Conservation (phyloP, 2,797 vertebrate species). For the Nasua narica region DNA sequence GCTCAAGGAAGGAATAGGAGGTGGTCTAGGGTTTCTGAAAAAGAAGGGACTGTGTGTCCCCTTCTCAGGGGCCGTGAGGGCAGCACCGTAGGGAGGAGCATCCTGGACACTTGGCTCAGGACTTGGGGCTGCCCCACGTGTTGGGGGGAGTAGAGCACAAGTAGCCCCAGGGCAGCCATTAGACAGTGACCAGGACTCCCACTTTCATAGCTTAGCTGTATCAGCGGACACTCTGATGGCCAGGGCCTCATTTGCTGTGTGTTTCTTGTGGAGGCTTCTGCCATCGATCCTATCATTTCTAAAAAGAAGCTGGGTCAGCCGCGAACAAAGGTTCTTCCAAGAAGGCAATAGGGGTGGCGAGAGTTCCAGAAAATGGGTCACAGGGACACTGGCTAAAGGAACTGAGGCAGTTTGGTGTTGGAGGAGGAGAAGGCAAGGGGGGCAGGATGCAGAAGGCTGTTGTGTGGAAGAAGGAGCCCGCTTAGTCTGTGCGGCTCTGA, state of each 20-base stretch:
- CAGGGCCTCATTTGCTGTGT: background rate
- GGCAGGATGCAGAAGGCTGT: background rate
- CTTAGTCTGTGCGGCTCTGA: background rate
- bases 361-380: background rate
- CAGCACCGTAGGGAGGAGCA: too few relatives aligned
- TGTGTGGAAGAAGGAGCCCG: background rate
- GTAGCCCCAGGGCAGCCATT: background rate
- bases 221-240: background rate
- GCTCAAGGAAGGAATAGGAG: background rate
- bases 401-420: background rate
- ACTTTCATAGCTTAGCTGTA: background rate
- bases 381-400: background rate
- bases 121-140: background rate
- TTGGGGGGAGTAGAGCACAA: background rate
- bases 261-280: background rate
- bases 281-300: background rate
- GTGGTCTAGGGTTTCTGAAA: background rate
- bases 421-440: background rate
- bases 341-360: background rate
- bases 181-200: rapidly evolving
- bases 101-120: background rate
- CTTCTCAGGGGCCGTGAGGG: rapidly evolving
- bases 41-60: background rate
- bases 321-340: background rate
- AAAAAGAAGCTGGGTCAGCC: background rate